Conservation (phyloP, 2,113 vertebrate species). For the Lepisosteus oculatus region DNA sequence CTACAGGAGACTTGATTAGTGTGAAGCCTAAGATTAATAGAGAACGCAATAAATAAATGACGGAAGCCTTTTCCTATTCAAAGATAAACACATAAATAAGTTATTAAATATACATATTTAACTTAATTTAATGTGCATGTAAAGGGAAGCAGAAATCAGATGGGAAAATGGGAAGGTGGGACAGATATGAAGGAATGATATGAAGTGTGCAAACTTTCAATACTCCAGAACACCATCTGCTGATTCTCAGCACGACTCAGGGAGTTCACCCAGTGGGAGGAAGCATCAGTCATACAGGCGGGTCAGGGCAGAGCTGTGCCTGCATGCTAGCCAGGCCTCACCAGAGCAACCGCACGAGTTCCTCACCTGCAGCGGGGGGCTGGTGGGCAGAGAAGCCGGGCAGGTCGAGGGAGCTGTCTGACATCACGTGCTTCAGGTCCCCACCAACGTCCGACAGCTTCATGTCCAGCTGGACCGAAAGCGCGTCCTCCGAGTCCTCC, state of each 20-base stretch:
- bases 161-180: constrained; percentile 5
- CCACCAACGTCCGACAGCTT: constrained; percentile 94
- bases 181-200: constrained; percentile 4
- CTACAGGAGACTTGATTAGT: too few species aligned
- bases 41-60: too few species aligned
- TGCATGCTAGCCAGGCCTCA: constrained; percentile 55
- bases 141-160: constrained; percentile 30
- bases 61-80: too few species aligned
- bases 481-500: constrained; percentile 94
- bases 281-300: background rate
- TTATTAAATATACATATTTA: too few species aligned
- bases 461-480: constrained; percentile 98
- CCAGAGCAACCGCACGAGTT: constrained; percentile 98
- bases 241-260: background rate
- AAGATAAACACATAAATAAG: too few species aligned
- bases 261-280: background rate
- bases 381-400: constrained; percentile 93
- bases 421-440: constrained; percentile 98
- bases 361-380: constrained; percentile 98
- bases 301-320: background rate
- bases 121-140: background rate
- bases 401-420: constrained; percentile 99
- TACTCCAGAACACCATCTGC: constrained; percentile 4
- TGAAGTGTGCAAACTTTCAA: background rate
- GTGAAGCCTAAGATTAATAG: too few species aligned